Base-by-base conservation (phyloP, 2,888 invertebrate species). In the Hirtodrosophila cameraria region DNA sequence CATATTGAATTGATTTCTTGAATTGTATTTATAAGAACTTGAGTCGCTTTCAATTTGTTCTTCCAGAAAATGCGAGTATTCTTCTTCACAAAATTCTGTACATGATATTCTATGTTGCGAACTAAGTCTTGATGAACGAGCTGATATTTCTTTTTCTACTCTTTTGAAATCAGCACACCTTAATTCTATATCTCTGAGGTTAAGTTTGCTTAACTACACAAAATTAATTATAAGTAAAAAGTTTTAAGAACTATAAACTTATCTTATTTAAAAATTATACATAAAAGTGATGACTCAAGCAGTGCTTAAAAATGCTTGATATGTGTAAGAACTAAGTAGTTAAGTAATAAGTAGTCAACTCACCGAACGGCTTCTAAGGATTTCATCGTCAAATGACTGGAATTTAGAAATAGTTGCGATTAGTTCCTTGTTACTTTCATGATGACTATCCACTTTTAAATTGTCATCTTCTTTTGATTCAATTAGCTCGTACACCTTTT, bases 131-230 rank as follows among this genome's bases (percentile, higher is more conserved):
- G 6, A 2, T 36, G 9, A 3, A 1, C 2, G 7, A 8, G 8
- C 2, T 2, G 23, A 7, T 23, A 2, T 6, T 6, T 23, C 23
- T 4, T 23, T 7, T 23, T 5, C 2, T 16, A 16, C 1, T 27
- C 7, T 5, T 2, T 2, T 3, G 11, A 9, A 2, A 11, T 9
- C 15, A 2, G 0, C 41, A 35, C 64, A 74, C 11, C 7, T 1
- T 12, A 18, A 15, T 7, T 46, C 9, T 12, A 58, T 15, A 12
- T 64, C 48, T 16, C 13, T 7, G 5, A 70, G 20, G 12, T 16
- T 15, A 9, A 55, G 11, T 42, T 38, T 57, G 13, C 30, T 11
- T 41, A 12, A 9, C 77, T 73, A 12, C 2, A 13, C 6, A 43
- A 27, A 8, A n/a, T n/a, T n/a, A n/a, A n/a, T n/a, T n/a, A n/a